Conservation (phyloP, 2,113 vertebrate species). For the Eulacestoma nigropectus region DNA sequence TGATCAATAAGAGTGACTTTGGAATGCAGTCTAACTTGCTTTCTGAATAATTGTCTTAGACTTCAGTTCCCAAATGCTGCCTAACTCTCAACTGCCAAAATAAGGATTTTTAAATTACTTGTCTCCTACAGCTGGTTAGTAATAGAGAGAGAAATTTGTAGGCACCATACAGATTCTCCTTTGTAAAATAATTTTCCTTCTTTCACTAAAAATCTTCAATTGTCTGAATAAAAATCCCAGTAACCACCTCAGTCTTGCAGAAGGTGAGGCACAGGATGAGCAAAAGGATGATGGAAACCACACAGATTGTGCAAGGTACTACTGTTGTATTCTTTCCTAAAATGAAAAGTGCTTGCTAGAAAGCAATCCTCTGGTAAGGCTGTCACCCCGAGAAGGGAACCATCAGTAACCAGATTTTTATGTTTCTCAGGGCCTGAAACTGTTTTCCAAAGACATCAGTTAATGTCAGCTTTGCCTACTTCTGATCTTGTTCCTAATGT, state of each 20-base stretch:
- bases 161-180: neutral
- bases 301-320: neutral
- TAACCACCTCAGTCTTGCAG: neutral
- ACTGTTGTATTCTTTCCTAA: neutral
- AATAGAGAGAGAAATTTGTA: neutral
- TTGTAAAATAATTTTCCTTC: neutral
- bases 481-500: neutral
- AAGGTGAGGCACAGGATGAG: neutral
- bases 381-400: neutral
- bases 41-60: neutral
- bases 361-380: neutral
- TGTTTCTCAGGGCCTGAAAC: neutral
- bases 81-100: neutral
- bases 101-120: neutral
- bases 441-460: neutral
- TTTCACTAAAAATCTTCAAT: neutral
- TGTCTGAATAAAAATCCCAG: neutral
- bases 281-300: neutral
- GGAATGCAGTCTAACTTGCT: neutral
- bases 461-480: neutral
- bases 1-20: neutral
- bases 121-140: neutral
- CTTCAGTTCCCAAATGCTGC: neutral
- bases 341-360: neutral
- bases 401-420: neutral